Evolutionary conservation across 1,140 invertebrate species (phyloP).

Genomic region (Drosophila trapezifrons): DNA sequence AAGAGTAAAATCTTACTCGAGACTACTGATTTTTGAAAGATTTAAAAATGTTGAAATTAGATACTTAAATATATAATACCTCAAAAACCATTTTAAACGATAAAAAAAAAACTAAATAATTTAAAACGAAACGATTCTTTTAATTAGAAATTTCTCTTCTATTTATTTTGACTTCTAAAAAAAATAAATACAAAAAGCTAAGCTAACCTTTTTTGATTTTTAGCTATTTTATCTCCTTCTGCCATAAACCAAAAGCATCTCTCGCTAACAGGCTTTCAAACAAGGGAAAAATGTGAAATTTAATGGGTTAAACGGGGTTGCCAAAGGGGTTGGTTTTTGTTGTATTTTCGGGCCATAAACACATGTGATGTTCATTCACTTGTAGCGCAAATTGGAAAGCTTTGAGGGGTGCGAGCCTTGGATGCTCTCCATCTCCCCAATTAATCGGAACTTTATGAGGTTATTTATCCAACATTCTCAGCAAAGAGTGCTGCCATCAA

Average conservation of each 20-base stretch:
- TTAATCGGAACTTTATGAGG: constrained; percentile 62
- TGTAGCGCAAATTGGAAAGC: constrained; percentile 47
- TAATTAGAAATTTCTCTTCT: too few species aligned
- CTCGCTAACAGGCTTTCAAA: not conserved
- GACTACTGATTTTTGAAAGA: not conserved
- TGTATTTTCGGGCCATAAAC: constrained; percentile 27
- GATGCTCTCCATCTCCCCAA: constrained; percentile 20
- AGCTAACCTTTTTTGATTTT: not conserved
- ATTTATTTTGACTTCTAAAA: too few species aligned
- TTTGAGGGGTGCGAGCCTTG: constrained; percentile 19
- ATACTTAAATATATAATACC: not conserved
- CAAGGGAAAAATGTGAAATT: not conserved
- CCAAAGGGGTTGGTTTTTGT: constrained; percentile 16
- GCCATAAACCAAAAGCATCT: not conserved
- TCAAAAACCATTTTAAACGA: too few species aligned
- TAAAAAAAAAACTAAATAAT: too few species aligned
- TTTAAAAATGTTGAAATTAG: not conserved
- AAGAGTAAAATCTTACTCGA: too few species aligned
- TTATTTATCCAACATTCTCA: constrained; percentile 22
- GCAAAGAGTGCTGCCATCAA: constrained; percentile 53
- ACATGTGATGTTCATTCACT: constrained; percentile 74
- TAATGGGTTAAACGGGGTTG: constrained; percentile 1
- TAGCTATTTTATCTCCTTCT: not conserved
- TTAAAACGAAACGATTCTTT: too few species aligned
- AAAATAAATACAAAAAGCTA: too few species aligned